Base-by-base conservation (phyloP, 1,140 invertebrate genomes). In the Lasioglossum albipes region DNA sequence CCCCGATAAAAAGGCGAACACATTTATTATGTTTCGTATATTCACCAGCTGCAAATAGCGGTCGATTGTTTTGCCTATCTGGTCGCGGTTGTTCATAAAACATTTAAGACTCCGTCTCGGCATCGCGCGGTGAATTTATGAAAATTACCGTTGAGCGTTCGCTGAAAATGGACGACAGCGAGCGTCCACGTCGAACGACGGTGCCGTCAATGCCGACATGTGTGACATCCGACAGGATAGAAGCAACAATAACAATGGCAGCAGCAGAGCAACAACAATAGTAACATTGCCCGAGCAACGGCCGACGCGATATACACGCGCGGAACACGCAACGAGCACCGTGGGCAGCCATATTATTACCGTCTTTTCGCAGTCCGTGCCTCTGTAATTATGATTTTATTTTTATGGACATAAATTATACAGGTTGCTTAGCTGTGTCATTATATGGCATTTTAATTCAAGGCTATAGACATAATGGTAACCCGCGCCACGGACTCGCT, bases 321-420 rank as follows among this genome's bases (percentile, higher is more conserved):
- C 71, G 71, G 68, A 84, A 76, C 88, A 88, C 85, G 84, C 89
- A 89, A 90, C 81, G 75, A 81, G 84, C 84, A 79, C 85, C 81
- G 75, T 79, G 75, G 84, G 72, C 86, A 89, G 90, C 86, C 84
- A 79, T 92, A 85, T 92, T 91, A 92, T 92, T 92, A 92, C 91
- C 88, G 90, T 88, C 91, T 92, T 92, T 92, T 92, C 90, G 90
- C 89, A 91, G 91, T 89, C 87, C 86, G 84, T 88, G 86, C 90
- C 91, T 91, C 90, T 92, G 90, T 92, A 92, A 93, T 93, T 93
- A 93, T 93, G 91, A 92, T 92, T 93, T 93, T 93, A 93, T 92
- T 93, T 93, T 93, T 93, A 93, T 93, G 92, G 91, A 92, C 92
- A 92, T 92, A 93, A 93, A 93, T 92, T 93, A 93, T 85, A 92